Evolutionary conservation across 2,113 vertebrate species (phyloP), one percentile per base, ranked within the genome.

Genomic region (Alethe castanea): DNA sequence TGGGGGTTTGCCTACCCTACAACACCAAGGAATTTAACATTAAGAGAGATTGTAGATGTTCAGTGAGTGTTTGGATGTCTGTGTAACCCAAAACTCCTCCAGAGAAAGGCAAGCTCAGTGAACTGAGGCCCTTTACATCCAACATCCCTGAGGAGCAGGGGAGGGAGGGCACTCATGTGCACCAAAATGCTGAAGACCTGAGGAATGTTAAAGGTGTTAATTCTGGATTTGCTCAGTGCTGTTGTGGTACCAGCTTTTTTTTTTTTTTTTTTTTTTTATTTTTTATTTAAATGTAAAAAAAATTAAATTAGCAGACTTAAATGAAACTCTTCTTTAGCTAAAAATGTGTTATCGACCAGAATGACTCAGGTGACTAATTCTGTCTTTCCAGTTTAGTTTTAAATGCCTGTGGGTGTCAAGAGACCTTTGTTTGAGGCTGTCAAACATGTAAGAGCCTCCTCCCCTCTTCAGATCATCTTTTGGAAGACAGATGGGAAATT

Each of bases 401-500:
- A 57, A 23, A 47, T 13, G 83, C 6, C 15, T 42, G 12, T 29
- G n/a, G 31, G 12, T 24, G 19, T 35, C 62, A 71, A 40, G 22
- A 50, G 13, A 14, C 15, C 9, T 79, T 64, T 69, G 9, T 52
- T n/a, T 59, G 53, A 59, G 44, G 24, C 25, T 80, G 12, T 4
- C 13, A 57, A 40, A 25, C 9, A 28, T 5, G 8, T n/a, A 47
- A 60, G 11, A 45, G 64, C 29, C 14, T 45, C 6, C 7, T 33
- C 19, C 7, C 0, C 1, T 79, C 5, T 73, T 47, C 0, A 1
- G 12, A 62, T 3, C 16, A 40, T 19, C 50, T 19, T 44, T 35
- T 56, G 13, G 25, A 77, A 35, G 25, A 62, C 25, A 59, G 8
- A 5, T 79, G 47, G 20, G 11, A 2, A 65, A n/a, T 60, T 57